Evolutionary conservation across 2,113 vertebrate genomes (phyloP).

Genomic region (Stomatorhinus ivindoensis): DNA sequence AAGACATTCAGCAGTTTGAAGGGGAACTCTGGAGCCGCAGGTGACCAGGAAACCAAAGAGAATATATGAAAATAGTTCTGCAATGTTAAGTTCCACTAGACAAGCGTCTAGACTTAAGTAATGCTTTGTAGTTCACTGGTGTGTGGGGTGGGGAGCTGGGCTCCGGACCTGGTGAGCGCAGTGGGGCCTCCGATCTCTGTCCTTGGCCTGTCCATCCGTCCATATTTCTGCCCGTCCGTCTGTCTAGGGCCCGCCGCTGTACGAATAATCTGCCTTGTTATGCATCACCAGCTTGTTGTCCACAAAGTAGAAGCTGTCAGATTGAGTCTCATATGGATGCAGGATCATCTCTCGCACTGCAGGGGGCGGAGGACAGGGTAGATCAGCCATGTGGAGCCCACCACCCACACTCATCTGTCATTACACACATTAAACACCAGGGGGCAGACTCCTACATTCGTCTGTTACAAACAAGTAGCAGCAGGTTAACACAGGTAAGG

Average conservation of each 20-base stretch:
- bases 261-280: slow-evolving; percentile 98
- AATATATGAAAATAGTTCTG: neutral
- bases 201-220: slow-evolving; percentile 1
- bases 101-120: neutral
- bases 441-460: neutral
- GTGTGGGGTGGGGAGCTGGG: neutral
- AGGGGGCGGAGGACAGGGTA: slow-evolving; percentile 25
- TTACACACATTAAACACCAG: neutral
- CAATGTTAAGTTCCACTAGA: neutral
- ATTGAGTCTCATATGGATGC: slow-evolving; percentile 91
- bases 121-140: neutral
- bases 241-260: slow-evolving; percentile 79
- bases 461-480: neutral
- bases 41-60: neutral
- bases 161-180: neutral
- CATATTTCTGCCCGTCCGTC: neutral
- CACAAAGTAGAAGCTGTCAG: slow-evolving; percentile 99
- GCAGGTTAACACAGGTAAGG: neutral
- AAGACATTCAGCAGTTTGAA: neutral
- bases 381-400: neutral
- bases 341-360: slow-evolving; percentile 91
- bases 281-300: slow-evolving; percentile 98
- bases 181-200: slow-evolving; percentile 11
- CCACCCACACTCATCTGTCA: neutral
- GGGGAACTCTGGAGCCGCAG: neutral